These are phyloP conservation scores for Danio choprae DNA, from an alignment of 2,797 vertebrate species.

Conservation along the genomic window DNA sequence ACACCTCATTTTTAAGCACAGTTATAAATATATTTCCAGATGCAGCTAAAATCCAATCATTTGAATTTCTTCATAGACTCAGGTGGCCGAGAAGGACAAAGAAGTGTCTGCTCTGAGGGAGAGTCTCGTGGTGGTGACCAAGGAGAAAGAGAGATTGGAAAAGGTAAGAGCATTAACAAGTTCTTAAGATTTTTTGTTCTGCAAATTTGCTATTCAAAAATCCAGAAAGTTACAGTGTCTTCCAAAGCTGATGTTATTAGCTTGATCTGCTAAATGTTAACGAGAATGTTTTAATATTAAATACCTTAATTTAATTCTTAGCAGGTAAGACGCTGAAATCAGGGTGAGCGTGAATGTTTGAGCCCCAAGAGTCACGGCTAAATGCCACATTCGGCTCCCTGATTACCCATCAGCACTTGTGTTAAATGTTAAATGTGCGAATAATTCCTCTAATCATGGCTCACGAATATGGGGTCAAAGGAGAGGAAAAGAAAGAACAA, in stretches of 20 bases:
- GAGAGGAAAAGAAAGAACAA: slow-evolving; percentile 34
- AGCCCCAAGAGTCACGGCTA: slow-evolving; percentile 65
- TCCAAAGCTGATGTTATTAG: not conserved
- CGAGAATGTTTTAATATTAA: slow-evolving; percentile 39
- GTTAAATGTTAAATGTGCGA: slow-evolving; percentile 82
- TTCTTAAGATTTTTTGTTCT: not conserved
- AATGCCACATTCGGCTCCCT: slow-evolving; percentile 72
- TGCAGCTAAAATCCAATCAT: not conserved
- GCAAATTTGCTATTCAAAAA: not conserved
- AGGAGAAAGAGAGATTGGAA: slow-evolving; percentile 84
- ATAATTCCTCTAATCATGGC: slow-evolving; percentile 79
- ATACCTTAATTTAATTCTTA: slow-evolving; percentile 44
- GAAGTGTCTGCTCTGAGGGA: slow-evolving; percentile 85
- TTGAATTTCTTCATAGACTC: slow-evolving; percentile 75
- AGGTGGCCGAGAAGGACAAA: slow-evolving; percentile 86
- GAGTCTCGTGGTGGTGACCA: slow-evolving; percentile 81
- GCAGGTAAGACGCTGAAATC: slow-evolving; percentile 22
- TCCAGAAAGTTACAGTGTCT: not conserved
- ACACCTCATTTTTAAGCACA: slow-evolving; percentile 5
- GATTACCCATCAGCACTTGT: slow-evolving; percentile 56
- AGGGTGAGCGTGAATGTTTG: slow-evolving; percentile 25
- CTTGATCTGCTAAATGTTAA: slow-evolving; percentile 37
- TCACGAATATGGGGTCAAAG: slow-evolving; percentile 64
- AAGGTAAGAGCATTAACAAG: slow-evolving; percentile 67
- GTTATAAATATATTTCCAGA: not conserved